These are phyloP conservation scores for Drosophila takahashii DNA, from an alignment of 1,140 invertebrate genomes.

Conservation along the genomic window DNA sequence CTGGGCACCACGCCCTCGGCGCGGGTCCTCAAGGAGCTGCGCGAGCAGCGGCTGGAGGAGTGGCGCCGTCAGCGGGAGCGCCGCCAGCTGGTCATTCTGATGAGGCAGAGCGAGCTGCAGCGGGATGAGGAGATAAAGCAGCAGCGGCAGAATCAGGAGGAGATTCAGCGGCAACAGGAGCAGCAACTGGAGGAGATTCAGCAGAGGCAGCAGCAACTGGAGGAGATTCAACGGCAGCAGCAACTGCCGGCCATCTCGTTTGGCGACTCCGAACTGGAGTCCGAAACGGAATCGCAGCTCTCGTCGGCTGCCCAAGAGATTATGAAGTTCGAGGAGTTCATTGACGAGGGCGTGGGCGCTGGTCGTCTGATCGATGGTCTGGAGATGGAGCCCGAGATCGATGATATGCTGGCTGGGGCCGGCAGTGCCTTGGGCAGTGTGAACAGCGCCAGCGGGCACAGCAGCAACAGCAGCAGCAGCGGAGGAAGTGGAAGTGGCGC, in stretches of 20 bases:
- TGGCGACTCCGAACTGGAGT: constrained; percentile 75
- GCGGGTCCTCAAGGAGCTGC: constrained; percentile 60
- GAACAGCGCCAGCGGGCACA: constrained; percentile 59
- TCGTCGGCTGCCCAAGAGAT: constrained; percentile 79
- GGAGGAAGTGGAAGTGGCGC: constrained; percentile 59
- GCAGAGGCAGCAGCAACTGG: constrained; percentile 39
- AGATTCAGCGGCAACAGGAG: constrained; percentile 36
- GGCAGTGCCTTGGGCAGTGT: constrained; percentile 62
- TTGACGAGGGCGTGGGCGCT: constrained; percentile 79
- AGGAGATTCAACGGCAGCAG: constrained; percentile 48
- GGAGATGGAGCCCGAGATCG: constrained; percentile 80
- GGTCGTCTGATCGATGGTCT: constrained; percentile 81
- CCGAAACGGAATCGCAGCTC: constrained; percentile 77
- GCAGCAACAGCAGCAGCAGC: constrained; percentile 66
- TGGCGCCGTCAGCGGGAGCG: constrained; percentile 69
- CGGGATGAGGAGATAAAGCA: constrained; percentile 19
- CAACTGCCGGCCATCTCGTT: constrained; percentile 64
- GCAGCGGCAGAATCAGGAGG: constrained; percentile 26
- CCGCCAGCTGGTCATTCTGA: constrained; percentile 35
- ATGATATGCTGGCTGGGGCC: constrained; percentile 68
- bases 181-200: constrained; percentile 37
- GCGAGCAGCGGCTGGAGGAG: constrained; percentile 70
- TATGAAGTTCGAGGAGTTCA: constrained; percentile 82
- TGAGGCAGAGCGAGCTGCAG: constrained; percentile 40
- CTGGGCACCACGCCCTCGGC: constrained; percentile 73